Evolutionary conservation across 2,113 vertebrate genomes (phyloP).

Genomic region (Cheirogaleus medius): DNA sequence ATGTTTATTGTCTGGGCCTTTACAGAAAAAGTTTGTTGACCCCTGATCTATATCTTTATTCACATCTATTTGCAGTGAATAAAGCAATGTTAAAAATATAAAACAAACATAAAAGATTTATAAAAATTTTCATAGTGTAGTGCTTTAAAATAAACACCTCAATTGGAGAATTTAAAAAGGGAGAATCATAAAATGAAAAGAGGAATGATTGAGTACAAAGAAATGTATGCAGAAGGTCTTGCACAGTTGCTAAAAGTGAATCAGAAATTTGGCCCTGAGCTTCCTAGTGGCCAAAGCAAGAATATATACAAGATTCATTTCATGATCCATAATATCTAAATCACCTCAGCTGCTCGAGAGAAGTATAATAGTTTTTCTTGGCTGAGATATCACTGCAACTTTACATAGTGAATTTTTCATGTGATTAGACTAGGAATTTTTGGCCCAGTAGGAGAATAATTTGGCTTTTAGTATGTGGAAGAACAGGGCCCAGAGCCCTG

Average conservation of each 20-base stretch:
- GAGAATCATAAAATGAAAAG: neutral
- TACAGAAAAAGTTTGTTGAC: neutral
- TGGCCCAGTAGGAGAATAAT: neutral
- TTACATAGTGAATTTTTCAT: neutral
- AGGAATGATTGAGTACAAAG: neutral
- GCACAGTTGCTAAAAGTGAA: neutral
- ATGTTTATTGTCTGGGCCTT: constrained; percentile 8
- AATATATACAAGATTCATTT: neutral
- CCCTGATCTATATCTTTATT: neutral
- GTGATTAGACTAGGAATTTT: neutral
- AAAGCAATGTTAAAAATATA: neutral
- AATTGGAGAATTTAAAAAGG: neutral
- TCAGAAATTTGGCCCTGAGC: neutral
- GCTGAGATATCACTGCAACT: neutral
- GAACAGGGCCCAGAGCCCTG: neutral
- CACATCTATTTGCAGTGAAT: neutral
- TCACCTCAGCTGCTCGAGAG: neutral
- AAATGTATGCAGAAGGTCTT: neutral
- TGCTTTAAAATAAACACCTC: constrained; percentile 2
- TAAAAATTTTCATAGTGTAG: neutral
- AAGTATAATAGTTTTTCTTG: neutral
- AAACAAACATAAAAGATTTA: constrained; percentile 1
- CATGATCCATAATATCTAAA: neutral
- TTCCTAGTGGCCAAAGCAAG: neutral
- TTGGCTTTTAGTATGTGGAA: neutral